Conservation (phyloP, 2,113 vertebrate genomes). For the Echinops telfairi region DNA sequence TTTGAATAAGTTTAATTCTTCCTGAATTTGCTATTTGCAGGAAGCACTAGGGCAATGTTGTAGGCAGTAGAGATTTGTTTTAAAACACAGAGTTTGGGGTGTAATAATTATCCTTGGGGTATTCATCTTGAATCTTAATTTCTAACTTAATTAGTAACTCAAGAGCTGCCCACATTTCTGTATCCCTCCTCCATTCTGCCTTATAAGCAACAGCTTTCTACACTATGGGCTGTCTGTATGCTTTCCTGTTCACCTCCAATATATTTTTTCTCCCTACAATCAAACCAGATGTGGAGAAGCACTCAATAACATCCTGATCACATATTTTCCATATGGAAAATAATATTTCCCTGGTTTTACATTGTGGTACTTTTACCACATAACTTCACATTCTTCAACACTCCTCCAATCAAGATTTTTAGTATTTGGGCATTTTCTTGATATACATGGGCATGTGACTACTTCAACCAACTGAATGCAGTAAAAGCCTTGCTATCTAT, state of each 20-base stretch:
- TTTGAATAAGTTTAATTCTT: neutral
- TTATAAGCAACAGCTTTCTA: neutral
- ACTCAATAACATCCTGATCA: neutral
- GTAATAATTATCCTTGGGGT: neutral
- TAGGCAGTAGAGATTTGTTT: neutral
- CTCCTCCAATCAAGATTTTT: neutral
- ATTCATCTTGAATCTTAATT: neutral
- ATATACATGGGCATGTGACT: neutral
- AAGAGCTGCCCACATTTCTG: neutral
- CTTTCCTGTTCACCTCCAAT: conserved; percentile 8
- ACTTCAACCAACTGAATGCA: neutral
- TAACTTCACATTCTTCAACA: neutral
- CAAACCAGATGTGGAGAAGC: neutral
- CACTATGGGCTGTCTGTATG: neutral
- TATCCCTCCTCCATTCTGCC: neutral
- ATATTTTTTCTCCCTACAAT: neutral
- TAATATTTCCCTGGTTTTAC: neutral
- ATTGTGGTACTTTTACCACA: neutral
- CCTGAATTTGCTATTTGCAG: neutral
- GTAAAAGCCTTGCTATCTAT: neutral
- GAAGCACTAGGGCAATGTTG: neutral
- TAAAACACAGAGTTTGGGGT: neutral
- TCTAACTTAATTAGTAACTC: neutral
- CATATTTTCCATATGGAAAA: conserved; percentile 15
- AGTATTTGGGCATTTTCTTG: neutral